phyloP scores from a whole-genome alignment of 2,113 vertebrate species.

The Laticauda colubrina region DNA sequence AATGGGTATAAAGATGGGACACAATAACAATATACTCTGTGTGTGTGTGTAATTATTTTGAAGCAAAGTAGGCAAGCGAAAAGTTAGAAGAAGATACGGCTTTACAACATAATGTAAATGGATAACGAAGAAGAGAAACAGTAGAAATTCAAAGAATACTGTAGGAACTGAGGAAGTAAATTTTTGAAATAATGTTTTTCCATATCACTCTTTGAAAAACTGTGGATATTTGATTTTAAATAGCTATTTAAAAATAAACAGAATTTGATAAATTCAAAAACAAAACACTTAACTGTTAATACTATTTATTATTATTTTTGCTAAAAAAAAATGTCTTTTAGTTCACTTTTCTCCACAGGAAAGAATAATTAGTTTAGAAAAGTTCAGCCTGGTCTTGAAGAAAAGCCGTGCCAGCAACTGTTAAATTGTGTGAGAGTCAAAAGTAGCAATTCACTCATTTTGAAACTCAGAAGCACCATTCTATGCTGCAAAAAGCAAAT shows the following conservation, averaged over 20 bases:
- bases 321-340: conserved; percentile 18
- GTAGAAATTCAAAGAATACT: neutral
- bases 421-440: rapidly evolving
- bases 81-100: neutral
- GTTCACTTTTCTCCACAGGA: conserved; percentile 8
- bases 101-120: neutral
- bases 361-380: conserved; percentile 14
- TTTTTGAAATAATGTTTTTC: neutral
- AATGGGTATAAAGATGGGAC: neutral
- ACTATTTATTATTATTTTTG: conserved; percentile 11
- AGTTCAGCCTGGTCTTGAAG: neutral
- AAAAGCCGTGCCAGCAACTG: neutral
- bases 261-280: neutral
- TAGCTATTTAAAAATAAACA: conserved; percentile 38
- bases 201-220: neutral
- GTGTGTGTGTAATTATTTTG: neutral
- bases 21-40: neutral
- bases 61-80: neutral
- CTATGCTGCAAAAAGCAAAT: conserved; percentile 11
- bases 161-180: neutral
- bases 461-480: neutral
- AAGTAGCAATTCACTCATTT: neutral
- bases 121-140: neutral
- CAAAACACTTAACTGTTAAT: conserved; percentile 34
- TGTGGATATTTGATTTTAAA: conserved; percentile 24